These are phyloP conservation scores for Scaptomyza graminum DNA, from an alignment of 1,140 invertebrate species.

Conservation along the genomic window DNA sequence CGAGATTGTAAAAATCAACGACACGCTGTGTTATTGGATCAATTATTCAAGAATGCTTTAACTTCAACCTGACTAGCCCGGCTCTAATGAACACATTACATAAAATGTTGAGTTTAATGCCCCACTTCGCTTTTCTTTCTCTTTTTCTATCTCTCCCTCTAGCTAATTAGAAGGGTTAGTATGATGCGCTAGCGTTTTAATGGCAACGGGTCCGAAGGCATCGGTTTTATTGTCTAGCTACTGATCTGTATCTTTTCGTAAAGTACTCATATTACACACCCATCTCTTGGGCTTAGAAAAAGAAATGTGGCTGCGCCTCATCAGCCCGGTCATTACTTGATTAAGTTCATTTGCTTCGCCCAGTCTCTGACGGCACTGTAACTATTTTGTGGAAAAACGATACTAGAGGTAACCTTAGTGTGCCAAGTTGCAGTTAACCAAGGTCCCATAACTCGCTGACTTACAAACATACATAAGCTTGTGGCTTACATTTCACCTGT, in stretches of 20 bases:
- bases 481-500: slow-evolving; percentile 67
- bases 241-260: slow-evolving; percentile 72
- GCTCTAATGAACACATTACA: slow-evolving; percentile 81
- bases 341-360: slow-evolving; percentile 75
- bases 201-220: slow-evolving; percentile 49
- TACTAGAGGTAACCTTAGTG: slow-evolving; percentile 30
- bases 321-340: slow-evolving; percentile 77
- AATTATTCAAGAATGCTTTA: slow-evolving; percentile 57
- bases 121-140: slow-evolving; percentile 52
- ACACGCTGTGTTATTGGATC: slow-evolving; percentile 77
- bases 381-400: slow-evolving; percentile 71
- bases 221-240: slow-evolving; percentile 76
- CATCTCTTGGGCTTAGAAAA: slow-evolving; percentile 22
- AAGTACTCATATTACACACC: slow-evolving; percentile 70
- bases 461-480: slow-evolving; percentile 15
- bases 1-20: slow-evolving; percentile 76
- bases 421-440: slow-evolving; percentile 58
- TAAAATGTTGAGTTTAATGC: slow-evolving; percentile 78
- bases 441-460: slow-evolving; percentile 52
- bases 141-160: background rate
- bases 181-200: slow-evolving; percentile 51
- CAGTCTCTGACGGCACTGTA: no score
- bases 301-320: slow-evolving; percentile 70
- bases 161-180: slow-evolving; percentile 72
- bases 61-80: slow-evolving; percentile 16